These are phyloP conservation scores for Stigmatopora argus DNA, from an alignment of 2,113 vertebrate species.

Conservation along the genomic window DNA sequence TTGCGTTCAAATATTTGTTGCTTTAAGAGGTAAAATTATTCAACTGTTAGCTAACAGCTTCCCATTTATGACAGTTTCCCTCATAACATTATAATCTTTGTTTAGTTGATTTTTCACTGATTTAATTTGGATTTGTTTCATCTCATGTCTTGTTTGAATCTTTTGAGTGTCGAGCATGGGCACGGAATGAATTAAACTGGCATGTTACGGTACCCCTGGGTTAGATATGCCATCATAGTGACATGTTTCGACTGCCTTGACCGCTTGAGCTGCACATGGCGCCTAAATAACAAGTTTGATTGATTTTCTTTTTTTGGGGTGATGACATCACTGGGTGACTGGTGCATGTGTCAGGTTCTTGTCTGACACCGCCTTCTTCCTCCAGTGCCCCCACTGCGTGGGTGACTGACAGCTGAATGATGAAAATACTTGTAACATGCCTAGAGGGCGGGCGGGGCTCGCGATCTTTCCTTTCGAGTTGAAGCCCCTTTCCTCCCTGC, in stretches of 20 bases:
- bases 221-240: no score
- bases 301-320: not conserved
- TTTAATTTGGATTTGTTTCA: no score
- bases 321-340: not conserved
- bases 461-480: conserved; percentile 13
- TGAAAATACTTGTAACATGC: conserved; percentile 53
- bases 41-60: no score
- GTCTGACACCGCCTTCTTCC: conserved; percentile 19
- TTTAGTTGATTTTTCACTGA: no score
- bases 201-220: no score
- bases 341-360: conserved; percentile 34
- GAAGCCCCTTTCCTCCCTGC: conserved; percentile 9
- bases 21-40: no score
- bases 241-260: no score
- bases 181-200: no score
- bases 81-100: not conserved
- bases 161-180: no score
- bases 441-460: not conserved
- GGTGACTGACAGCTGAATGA: conserved; percentile 56
- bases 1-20: not conserved
- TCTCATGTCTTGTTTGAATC: no score
- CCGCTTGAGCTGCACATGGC: no score
- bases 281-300: not conserved
- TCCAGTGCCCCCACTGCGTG: conserved; percentile 30
- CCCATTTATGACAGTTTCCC: not conserved